These are phyloP conservation scores for Campoletis raptor DNA, from an alignment of 2,888 invertebrate species.

Conservation along the genomic window DNA sequence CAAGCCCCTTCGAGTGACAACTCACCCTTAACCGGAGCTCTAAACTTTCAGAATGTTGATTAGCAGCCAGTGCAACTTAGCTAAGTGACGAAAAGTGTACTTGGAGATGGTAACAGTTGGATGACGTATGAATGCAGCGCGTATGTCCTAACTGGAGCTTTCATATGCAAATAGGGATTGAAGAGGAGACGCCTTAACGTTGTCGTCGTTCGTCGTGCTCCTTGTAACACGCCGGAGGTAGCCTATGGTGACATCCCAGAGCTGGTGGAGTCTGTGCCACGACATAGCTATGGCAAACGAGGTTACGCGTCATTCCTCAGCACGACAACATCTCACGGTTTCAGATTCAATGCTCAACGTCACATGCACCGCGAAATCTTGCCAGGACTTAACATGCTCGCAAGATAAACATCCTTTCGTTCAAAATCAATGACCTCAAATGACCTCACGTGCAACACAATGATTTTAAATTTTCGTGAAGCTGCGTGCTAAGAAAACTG, in stretches of 20 bases:
- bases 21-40: background rate
- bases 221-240: slow-evolving; percentile 15
- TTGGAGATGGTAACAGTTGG: background rate
- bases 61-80: background rate
- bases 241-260: slow-evolving; percentile 16
- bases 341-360: slow-evolving; percentile 38
- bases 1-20: background rate
- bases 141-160: slow-evolving; percentile 27
- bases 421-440: background rate
- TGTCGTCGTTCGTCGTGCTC: slow-evolving; percentile 26
- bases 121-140: slow-evolving; percentile 5
- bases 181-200: slow-evolving; percentile 50
- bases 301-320: slow-evolving; percentile 34
- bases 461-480: background rate
- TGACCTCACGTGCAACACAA: background rate
- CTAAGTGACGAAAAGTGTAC: background rate
- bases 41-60: background rate
- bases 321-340: slow-evolving; percentile 7
- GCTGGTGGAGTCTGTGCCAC: background rate
- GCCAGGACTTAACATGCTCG: background rate
- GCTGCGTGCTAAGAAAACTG: background rate
- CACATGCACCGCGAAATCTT: slow-evolving; percentile 31
- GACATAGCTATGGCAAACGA: slow-evolving; percentile 7
- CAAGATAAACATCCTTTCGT: background rate
- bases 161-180: slow-evolving; percentile 49